Conservation (phyloP, 2,113 vertebrate genomes). For the Cavia porcellus region DNA sequence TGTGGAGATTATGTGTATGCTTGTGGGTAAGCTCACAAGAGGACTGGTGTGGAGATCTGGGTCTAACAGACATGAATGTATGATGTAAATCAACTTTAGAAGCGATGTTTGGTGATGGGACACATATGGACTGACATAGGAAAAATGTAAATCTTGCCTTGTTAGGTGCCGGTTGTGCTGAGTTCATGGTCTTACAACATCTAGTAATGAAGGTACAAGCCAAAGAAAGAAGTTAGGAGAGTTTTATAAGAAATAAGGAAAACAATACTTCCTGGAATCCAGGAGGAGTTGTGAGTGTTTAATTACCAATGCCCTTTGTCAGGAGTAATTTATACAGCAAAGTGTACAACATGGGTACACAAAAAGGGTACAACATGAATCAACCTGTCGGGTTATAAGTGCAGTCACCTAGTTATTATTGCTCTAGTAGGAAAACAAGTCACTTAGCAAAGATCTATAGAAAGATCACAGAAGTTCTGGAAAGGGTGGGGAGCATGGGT, state of each 20-base stretch:
- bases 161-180: neutral
- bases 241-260: neutral
- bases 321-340: neutral
- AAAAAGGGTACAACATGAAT: neutral
- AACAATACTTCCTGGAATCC: neutral
- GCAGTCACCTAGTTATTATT: neutral
- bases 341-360: no score
- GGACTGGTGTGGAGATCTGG: fast-evolving
- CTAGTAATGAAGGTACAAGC: neutral
- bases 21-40: neutral
- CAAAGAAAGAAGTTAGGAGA: neutral
- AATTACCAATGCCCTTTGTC: neutral
- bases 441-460: neutral
- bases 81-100: neutral
- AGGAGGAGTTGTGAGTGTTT: neutral
- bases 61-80: neutral
- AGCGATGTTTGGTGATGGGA: neutral
- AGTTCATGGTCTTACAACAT: neutral
- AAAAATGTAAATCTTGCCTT: neutral
- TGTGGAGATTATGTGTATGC: neutral
- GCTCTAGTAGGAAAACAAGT: neutral
- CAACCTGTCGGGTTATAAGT: neutral
- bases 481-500: neutral
- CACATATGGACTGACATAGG: neutral
- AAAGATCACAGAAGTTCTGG: neutral